A percentile compares a stretch with the other conserved stretches of the same genome.
These are phyloP conservation scores for Epinephelus malabaricus DNA, from an alignment of 2,797 vertebrate genomes.

Conservation along the genomic window DNA sequence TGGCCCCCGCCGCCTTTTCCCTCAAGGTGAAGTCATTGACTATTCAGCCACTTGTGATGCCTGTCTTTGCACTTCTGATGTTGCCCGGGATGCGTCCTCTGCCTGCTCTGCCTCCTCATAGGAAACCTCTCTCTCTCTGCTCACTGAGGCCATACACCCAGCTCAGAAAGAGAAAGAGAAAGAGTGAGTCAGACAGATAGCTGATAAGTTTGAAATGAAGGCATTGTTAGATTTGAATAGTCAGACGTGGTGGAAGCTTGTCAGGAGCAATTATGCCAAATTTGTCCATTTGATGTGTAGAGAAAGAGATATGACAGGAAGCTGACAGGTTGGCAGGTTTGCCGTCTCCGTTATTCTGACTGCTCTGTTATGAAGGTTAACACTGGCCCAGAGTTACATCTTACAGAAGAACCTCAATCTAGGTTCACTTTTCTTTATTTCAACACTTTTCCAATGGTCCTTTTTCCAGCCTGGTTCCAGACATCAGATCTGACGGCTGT, in stretches of 20 bases:
- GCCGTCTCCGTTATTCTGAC: background rate
- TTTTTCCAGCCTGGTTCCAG: too few species aligned
- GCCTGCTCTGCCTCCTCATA: too few species aligned
- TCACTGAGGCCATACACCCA: too few species aligned
- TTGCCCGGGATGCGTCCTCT: constrained; percentile 74
- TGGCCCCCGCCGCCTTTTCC: constrained; percentile 37
- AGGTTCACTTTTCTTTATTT: too few species aligned
- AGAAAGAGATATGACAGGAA: constrained; percentile 3
- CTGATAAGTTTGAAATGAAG: background rate
- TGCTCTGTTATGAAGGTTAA: too few species aligned
- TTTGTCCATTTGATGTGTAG: background rate
- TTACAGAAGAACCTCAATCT: background rate
- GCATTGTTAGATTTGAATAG: background rate
- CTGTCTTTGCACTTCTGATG: constrained; percentile 71
- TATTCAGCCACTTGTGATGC: constrained; percentile 78
- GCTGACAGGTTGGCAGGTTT: background rate
- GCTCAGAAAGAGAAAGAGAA: constrained; percentile 1
- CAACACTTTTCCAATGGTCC: too few species aligned
- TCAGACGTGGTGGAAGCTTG: background rate
- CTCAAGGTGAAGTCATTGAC: constrained; percentile 76
- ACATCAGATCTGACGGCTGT: too few species aligned
- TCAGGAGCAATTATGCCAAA: constrained; percentile 2
- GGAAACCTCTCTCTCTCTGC: too few species aligned
- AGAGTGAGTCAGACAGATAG: constrained; percentile 4
- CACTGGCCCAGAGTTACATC: background rate